phyloP scores from a whole-genome alignment of 2,888 invertebrate genomes.

The Sarcophaga variegata region DNA sequence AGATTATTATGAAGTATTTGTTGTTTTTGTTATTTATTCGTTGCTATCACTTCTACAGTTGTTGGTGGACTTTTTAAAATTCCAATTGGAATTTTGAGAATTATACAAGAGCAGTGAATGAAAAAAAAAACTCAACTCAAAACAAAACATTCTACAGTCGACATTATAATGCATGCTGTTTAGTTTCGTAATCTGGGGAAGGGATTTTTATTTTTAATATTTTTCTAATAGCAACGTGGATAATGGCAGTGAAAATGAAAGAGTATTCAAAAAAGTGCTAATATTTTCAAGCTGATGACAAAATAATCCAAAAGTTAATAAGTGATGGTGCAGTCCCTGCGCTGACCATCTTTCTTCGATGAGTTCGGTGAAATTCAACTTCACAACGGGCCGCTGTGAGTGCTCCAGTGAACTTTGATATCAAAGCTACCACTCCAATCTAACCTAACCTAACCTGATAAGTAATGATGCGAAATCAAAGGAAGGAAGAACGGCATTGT shows the following conservation, averaged over 20 bases:
- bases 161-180: constrained; percentile 55
- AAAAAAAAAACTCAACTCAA: background rate
- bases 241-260: background rate
- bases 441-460: no score
- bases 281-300: no score
- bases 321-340: no score
- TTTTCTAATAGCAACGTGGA: background rate
- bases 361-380: no score
- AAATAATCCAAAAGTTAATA: no score
- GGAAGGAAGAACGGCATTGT: no score
- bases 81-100: constrained; percentile 62
- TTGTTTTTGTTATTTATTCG: constrained; percentile 10
- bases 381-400: rapidly evolving
- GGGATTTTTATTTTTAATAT: background rate
- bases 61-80: constrained; percentile 24
- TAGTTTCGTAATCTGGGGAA: background rate
- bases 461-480: no score
- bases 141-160: background rate
- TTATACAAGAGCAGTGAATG: constrained; percentile 4
- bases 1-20: constrained; percentile 45
- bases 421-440: no score
- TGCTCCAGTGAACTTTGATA: no score
- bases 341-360: no score
- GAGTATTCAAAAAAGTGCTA: background rate
- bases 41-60: constrained; percentile 8